Conservation (phyloP, 1,140 invertebrate genomes). For the Berghia stephanieae region DNA sequence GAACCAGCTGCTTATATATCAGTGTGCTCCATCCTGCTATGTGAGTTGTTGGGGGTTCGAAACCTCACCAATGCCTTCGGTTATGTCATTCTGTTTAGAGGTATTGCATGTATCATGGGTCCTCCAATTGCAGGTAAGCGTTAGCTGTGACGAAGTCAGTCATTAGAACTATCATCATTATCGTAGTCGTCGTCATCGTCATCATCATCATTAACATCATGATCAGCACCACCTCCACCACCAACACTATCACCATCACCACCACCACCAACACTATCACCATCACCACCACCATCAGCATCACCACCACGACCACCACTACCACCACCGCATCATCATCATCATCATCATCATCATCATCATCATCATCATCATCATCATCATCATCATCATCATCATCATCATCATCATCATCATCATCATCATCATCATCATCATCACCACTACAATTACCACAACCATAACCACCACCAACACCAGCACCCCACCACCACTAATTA, state of each 20-base stretch:
- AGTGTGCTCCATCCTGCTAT: conserved; percentile 95
- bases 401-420: too few relatives aligned
- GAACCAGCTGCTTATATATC: conserved; percentile 92
- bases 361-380: background rate
- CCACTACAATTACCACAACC: background rate
- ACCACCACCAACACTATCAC: background rate
- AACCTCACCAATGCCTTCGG: conserved; percentile 97
- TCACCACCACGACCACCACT: background rate
- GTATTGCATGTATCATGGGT: conserved; percentile 86
- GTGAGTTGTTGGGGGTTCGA: conserved; percentile 93
- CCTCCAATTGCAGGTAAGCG: conserved; percentile 73
- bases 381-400: background rate
- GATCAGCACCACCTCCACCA: background rate
- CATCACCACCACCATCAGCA: background rate
- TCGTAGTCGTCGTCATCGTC: too few relatives aligned
- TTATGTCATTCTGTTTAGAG: conserved; percentile 91
- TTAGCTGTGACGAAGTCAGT: background rate
- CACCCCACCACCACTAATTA: background rate
- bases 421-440: too few relatives aligned
- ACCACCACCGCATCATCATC: too few relatives aligned
- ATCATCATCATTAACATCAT: background rate
- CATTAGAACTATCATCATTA: too few relatives aligned
- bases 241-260: background rate
- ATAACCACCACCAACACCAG: background rate
- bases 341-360: background rate